Evolutionary conservation across 2,797 vertebrate genomes (phyloP).

Genomic region (Rhabdophis nuchalis): DNA sequence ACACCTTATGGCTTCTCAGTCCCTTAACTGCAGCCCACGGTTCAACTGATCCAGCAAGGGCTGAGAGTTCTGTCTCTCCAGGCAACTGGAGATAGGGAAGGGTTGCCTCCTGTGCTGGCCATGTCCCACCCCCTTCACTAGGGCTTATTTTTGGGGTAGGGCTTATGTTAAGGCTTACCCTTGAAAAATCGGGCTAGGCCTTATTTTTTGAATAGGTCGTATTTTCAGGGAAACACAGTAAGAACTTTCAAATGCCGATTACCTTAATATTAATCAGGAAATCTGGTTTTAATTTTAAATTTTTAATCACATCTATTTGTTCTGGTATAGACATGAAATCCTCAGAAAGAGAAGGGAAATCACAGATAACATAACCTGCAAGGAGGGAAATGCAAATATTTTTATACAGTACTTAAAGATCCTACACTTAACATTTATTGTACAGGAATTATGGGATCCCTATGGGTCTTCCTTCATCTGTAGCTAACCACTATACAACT

Average conservation of each 20-base stretch:
- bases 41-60: too few relatives aligned
- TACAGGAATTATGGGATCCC: background rate
- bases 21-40: too few relatives aligned
- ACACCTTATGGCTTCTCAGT: too few relatives aligned
- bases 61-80: too few relatives aligned
- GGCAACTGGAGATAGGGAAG: too few relatives aligned
- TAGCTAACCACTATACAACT: background rate
- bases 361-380: conserved; percentile 90
- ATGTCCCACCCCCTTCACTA: too few relatives aligned
- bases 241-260: conserved; percentile 43
- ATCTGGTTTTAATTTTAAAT: conserved; percentile 82
- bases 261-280: conserved; percentile 97
- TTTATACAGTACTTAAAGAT: background rate
- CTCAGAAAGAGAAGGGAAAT: conserved; percentile 84
- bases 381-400: background rate
- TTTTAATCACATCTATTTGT: conserved; percentile 85
- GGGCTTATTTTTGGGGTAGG: too few relatives aligned
- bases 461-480: background rate
- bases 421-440: background rate
- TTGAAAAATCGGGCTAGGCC: too few relatives aligned
- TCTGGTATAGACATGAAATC: conserved; percentile 75
- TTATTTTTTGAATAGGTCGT: too few relatives aligned
- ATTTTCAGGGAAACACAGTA: too few relatives aligned
- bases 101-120: too few relatives aligned
- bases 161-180: too few relatives aligned